Evolutionary conservation across 2,797 vertebrate species (phyloP).

Genomic region (Limosa lapponica): DNA sequence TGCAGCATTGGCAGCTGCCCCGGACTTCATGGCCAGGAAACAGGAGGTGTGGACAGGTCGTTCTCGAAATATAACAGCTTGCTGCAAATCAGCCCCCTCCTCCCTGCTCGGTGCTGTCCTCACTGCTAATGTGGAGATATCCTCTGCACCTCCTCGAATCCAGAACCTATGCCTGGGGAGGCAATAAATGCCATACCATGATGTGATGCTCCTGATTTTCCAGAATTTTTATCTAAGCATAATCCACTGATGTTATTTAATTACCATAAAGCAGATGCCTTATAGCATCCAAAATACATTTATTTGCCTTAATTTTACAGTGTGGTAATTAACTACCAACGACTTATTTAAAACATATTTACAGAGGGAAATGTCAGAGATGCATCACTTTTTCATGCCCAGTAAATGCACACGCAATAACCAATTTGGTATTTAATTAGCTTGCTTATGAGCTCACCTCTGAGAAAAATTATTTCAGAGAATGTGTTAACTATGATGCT

Average conservation of each 20-base stretch:
- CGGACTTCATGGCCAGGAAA: neutral
- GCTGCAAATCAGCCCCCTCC: neutral
- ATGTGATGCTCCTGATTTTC: neutral
- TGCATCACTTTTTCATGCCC: neutral
- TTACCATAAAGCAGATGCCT: constrained; percentile 19
- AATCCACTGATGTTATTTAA: neutral
- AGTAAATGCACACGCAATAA: neutral
- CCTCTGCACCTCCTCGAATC: neutral
- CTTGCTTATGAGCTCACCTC: constrained; percentile 31
- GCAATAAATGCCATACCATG: neutral
- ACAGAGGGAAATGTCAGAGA: constrained; percentile 19
- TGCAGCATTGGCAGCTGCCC: neutral
- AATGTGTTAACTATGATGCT: neutral
- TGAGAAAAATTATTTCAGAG: constrained; percentile 25
- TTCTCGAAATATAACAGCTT: neutral
- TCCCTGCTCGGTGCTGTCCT: neutral
- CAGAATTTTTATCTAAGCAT: constrained; percentile 10
- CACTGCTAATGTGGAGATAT: rapidly evolving
- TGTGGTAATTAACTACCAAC: neutral
- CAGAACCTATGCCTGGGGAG: neutral
- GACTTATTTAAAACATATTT: constrained; percentile 42
- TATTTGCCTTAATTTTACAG: constrained; percentile 33
- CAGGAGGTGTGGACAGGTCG: neutral
- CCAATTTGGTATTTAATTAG: constrained; percentile 49
- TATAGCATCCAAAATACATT: neutral